phyloP scores from a whole-genome alignment of 2,113 vertebrate genomes.

The Periophthalmus modestus region DNA sequence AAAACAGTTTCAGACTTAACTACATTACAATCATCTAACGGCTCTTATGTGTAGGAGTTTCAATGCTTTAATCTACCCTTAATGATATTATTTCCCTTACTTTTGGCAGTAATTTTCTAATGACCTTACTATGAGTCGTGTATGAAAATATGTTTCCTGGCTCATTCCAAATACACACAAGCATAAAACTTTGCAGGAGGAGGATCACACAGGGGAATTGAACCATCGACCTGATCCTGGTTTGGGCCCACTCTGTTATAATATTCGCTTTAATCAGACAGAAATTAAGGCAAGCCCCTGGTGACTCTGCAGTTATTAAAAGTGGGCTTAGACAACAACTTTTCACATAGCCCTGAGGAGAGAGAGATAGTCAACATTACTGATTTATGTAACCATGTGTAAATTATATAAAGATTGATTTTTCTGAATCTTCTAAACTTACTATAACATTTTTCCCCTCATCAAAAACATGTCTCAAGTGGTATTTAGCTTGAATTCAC shows the following conservation, averaged over 20 bases:
- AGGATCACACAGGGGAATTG: not conserved
- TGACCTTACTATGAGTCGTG: not conserved
- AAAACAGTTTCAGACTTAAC: not conserved
- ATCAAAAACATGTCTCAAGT: too few species aligned
- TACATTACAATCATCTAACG: not conserved
- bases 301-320: conserved; percentile 6
- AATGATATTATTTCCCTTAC: not conserved
- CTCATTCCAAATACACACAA: not conserved
- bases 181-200: not conserved
- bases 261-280: not conserved
- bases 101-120: not conserved
- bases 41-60: not conserved
- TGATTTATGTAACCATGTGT: not conserved
- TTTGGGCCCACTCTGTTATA: not conserved
- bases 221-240: not conserved
- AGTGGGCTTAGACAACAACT: not conserved
- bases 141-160: not conserved
- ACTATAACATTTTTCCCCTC: too few species aligned
- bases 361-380: not conserved
- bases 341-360: not conserved
- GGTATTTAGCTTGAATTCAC: too few species aligned
- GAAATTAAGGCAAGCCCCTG: not conserved
- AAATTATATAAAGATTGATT: not conserved
- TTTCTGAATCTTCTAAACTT: too few species aligned
- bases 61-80: not conserved